Conservation (phyloP, 2,797 vertebrate genomes). For the Squalus acanthias region DNA sequence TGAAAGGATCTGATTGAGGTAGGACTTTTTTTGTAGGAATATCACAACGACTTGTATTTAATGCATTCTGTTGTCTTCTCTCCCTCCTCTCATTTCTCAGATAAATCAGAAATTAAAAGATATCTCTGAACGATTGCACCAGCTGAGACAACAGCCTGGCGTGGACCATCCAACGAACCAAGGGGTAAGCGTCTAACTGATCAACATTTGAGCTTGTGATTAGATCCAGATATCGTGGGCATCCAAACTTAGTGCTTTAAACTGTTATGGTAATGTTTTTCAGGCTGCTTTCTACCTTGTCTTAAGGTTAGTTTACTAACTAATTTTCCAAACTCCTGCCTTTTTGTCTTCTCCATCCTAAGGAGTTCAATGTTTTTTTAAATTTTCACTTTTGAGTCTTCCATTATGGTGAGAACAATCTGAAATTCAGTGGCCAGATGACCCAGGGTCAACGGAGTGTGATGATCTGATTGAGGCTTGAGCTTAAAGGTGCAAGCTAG, state of each 20-base stretch:
- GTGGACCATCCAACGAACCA: slow-evolving; percentile 47
- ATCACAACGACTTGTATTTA: neutral
- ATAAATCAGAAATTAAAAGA: slow-evolving; percentile 72
- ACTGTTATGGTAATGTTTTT: neutral
- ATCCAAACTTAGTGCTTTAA: neutral
- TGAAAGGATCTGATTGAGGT: neutral
- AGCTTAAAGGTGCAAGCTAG: neutral
- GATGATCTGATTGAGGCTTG: neutral
- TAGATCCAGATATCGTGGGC: too few relatives aligned
- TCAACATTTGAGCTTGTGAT: neutral
- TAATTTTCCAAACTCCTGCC: neutral
- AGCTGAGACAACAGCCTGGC: slow-evolving; percentile 54
- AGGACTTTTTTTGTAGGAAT: neutral
- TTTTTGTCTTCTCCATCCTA: neutral
- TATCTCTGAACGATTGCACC: slow-evolving; percentile 58
- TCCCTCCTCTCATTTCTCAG: slow-evolving; percentile 50
- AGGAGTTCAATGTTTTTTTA: neutral
- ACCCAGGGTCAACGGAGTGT: neutral
- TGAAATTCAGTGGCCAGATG: neutral
- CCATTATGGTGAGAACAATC: neutral
- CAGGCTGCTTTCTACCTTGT: neutral
- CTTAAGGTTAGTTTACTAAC: neutral
- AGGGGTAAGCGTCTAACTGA: neutral
- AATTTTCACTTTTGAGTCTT: neutral
- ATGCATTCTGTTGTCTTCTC: neutral